Evolutionary conservation across 2,113 vertebrate species (phyloP).

Genomic region (Myocastor coypus): DNA sequence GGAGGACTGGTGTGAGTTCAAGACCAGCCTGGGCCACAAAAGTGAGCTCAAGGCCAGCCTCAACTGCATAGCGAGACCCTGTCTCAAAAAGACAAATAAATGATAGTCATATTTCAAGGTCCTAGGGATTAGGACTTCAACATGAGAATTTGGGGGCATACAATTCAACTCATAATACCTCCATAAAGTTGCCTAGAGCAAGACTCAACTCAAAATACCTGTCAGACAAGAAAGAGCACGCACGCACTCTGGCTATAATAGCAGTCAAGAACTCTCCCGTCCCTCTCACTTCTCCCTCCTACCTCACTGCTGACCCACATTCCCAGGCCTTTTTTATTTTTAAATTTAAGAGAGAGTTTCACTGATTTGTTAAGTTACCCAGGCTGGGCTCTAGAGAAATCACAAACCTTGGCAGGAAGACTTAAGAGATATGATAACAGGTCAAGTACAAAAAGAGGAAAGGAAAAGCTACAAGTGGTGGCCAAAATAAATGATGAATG

Average conservation of each 20-base stretch:
- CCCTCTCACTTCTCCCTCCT: background rate
- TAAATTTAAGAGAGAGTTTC: background rate
- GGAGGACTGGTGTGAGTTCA: too few species aligned
- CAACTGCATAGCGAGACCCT: too few species aligned
- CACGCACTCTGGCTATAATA: background rate
- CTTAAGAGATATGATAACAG: fast-evolving
- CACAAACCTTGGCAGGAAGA: background rate
- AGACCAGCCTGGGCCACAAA: too few species aligned
- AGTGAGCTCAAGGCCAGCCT: too few species aligned
- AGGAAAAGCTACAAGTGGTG: background rate
- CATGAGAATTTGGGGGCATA: background rate
- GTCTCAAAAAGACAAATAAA: too few species aligned
- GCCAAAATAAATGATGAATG: background rate
- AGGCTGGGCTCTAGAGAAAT: background rate
- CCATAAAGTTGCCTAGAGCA: background rate
- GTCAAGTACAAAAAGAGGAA: background rate
- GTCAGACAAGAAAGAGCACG: background rate
- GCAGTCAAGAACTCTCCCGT: background rate
- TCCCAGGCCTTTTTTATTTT: background rate
- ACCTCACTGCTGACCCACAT: background rate
- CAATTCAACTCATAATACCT: background rate
- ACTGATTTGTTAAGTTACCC: background rate
- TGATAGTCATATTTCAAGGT: background rate
- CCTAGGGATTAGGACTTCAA: background rate
- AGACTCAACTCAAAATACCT: background rate